Base-by-base conservation (phyloP, 2,113 vertebrate species). In the Thalassoma bifasciatum region DNA sequence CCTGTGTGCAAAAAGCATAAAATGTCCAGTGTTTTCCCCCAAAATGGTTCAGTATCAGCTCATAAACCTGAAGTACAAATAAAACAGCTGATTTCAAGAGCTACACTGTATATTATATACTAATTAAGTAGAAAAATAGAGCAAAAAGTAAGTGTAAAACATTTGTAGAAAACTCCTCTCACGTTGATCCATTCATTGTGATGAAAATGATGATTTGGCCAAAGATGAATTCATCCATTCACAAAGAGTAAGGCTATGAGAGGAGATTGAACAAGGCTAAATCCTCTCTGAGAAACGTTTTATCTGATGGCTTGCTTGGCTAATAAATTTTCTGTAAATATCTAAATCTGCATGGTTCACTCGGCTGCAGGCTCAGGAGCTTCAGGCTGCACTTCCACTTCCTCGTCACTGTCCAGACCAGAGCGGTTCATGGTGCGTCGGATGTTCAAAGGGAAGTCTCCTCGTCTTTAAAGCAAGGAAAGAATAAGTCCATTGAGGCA, bases 351-450 rank as follows among this genome's bases (percentile, higher is more conserved):
- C 53, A 66, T 21, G 3, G 34, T 54, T 93, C 77, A 94, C 75
- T 95, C 91, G 0, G 90, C 81, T 14, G 87, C 78, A 36, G 80
- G 54, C 26, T 94, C 92, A 0, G 91, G 8, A 0, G 57, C 30
- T 17, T 93, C 92, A 4, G 62, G 21, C 3, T 59, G 65, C 47
- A 26, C 3, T 0, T 93, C 93, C 16, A 46, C 4, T 0, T 95
- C 94, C 47, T 95, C 94, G 1, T 95, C 94, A 1, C 92, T 93
- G 7, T 94, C 94, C 68, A 76, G 5, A 22, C 89, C 90, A 0
- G 78, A 3, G 69, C 93, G 93, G 37, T 61, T 81, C 21, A 74
- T 5, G 14, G 46, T 17, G 1, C 88, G 89, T 0, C 88, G 75
- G 21, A 88, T 26, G 10, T 82, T 92, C 23, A 88, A 77, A 16